These are phyloP conservation scores for Latrodectus elegans DNA, from an alignment of 2,888 invertebrate genomes.

Conservation along the genomic window DNA sequence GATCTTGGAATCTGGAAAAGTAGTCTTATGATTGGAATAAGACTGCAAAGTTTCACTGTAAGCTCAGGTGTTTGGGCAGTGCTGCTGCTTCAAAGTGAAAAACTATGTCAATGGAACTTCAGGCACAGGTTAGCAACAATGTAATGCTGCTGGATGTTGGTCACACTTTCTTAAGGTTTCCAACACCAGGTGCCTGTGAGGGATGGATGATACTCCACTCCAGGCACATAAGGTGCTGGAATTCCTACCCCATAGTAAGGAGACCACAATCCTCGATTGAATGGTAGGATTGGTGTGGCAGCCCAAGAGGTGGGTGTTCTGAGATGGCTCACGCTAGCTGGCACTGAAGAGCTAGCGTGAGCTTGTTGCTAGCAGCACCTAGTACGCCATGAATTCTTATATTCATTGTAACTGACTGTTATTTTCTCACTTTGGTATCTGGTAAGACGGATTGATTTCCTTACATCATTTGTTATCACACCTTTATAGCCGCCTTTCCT, in stretches of 20 bases:
- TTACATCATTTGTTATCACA: conserved; percentile 87
- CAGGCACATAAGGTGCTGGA: conserved; percentile 21
- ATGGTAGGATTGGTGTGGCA: conserved; percentile 42
- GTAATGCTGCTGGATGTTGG: conserved; percentile 11
- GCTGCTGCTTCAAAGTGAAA: conserved; percentile 59
- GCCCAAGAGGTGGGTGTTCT: conserved; percentile 32
- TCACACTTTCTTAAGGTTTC: conserved; percentile 41
- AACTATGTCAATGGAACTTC: conserved; percentile 64
- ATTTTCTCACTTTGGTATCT: conserved; percentile 98
- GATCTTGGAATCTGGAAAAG: background rate
- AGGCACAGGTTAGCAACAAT: conserved; percentile 56
- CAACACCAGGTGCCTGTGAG: conserved; percentile 56
- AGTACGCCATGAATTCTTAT: conserved; percentile 75
- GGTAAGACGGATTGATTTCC: conserved; percentile 92
- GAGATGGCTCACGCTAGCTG: conserved; percentile 68
- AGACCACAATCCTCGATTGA: conserved; percentile 25
- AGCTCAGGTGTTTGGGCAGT: conserved; percentile 43
- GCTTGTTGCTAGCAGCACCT: conserved; percentile 68
- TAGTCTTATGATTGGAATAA: background rate
- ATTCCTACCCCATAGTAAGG: conserved; percentile 35
- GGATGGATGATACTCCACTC: conserved; percentile 44
- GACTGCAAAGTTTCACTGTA: conserved; percentile 51
- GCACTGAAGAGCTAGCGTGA: conserved; percentile 62
- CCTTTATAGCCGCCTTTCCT: conserved; percentile 97
- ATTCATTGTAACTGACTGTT: conserved; percentile 88